Evolutionary conservation across 2,797 vertebrate genomes (phyloP), one percentile per base, ranked within the genome.

Genomic region (Fistularia commersonii): DNA sequence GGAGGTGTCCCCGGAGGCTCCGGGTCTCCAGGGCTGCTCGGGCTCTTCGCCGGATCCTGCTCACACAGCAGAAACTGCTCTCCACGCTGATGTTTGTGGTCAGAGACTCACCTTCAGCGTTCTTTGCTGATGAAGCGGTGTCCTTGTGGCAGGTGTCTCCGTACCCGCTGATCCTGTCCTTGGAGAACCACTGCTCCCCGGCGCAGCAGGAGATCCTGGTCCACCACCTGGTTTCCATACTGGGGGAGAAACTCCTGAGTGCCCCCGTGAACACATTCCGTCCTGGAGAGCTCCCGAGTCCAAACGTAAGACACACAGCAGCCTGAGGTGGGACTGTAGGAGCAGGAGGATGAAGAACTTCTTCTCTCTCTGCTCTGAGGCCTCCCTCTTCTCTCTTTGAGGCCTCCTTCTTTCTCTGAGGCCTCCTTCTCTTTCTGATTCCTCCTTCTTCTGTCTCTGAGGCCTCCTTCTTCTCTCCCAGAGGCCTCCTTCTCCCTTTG

Each of bases 121-220:
- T n/a, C n/a, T n/a, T n/a, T n/a, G n/a, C n/a, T n/a, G n/a, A n/a
- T n/a, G n/a, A n/a, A n/a, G n/a, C n/a, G 39, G 47, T 59, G 52
- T 43, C 58, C 57, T 67, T 37, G 38, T 50, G 33, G 38, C 61
- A 96, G 94, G 79, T 84, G 31, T 96, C 94, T 37, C 82, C 87
- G 4, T 96, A 93, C 73, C 94, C 94, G 0, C 34, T 97, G 49
- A 80, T 96, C 38, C 79, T 97, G 34, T 97, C 94, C 7, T 66
- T 96, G 83, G 94, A 97, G 75, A 95, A 94, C 61, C 95, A 95
- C 68, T 96, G 94, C 76, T 91, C 85, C 31, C 58, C 55, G 31
- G 23, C 77, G 12, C 95, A 97, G 67, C 93, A 97, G 73, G 89
- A 91, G 64, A 77, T 90, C 45, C 93, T 96, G 88, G 92, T 93